These are phyloP conservation scores for Zaprionus obscuricornis DNA, from an alignment of 2,888 invertebrate genomes.

Conservation along the genomic window DNA sequence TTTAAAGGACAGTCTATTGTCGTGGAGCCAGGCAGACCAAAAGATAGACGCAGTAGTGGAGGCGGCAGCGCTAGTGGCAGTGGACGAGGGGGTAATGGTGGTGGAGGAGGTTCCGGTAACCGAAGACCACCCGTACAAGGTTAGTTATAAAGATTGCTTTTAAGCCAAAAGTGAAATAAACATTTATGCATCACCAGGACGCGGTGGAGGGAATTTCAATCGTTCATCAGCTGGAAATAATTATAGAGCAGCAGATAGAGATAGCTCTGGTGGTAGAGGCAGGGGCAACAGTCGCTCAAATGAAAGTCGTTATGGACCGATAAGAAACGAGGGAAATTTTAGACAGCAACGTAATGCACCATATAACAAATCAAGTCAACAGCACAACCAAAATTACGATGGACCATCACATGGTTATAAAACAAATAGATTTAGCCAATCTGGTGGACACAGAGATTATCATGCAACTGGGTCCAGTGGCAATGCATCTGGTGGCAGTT, in stretches of 20 bases:
- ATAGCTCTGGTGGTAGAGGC: conserved; percentile 25
- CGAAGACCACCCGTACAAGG: conserved; percentile 54
- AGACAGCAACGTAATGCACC: conserved; percentile 71
- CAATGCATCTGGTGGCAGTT: conserved; percentile 10
- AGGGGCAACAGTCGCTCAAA: conserved; percentile 32
- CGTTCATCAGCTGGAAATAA: conserved; percentile 68
- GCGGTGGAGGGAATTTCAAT: conserved; percentile 40
- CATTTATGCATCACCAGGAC: conserved; percentile 2
- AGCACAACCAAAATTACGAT: conserved; percentile 54
- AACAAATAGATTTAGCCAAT: conserved; percentile 56
- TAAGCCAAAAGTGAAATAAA: background rate
- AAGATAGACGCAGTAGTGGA: conserved; percentile 86
- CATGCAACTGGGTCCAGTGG: too few relatives aligned
- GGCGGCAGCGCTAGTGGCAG: conserved; percentile 81
- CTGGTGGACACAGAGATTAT: conserved; percentile 48
- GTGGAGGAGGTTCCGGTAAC: conserved; percentile 62
- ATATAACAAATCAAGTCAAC: conserved; percentile 50
- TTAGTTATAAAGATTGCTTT: conserved; percentile 3
- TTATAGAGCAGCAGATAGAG: conserved; percentile 38
- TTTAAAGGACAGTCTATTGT: conserved; percentile 93
- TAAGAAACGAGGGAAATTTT: conserved; percentile 63
- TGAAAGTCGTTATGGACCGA: conserved; percentile 62
- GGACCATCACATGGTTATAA: conserved; percentile 40
- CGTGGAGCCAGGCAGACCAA: conserved; percentile 92
- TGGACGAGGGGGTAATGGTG: conserved; percentile 84